These are phyloP conservation scores for Stercorarius parasiticus DNA, from an alignment of 2,113 vertebrate genomes.

Conservation along the genomic window DNA sequence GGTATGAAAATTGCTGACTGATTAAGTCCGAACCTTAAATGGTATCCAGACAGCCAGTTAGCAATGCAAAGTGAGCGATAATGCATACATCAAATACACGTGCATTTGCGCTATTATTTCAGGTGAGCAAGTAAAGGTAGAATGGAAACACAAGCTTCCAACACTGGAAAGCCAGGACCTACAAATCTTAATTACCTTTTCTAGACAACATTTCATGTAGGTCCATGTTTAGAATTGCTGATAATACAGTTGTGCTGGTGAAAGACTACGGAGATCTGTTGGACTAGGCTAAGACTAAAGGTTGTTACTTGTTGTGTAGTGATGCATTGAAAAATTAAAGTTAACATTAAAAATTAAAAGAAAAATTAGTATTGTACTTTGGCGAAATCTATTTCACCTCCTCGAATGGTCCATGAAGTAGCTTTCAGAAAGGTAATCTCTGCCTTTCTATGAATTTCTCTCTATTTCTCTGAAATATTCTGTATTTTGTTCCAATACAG, in stretches of 20 bases:
- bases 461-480: not conserved
- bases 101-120: slow-evolving; percentile 39
- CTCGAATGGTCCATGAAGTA: not conserved
- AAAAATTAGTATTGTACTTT: not conserved
- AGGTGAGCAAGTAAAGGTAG: not conserved
- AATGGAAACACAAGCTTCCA: not conserved
- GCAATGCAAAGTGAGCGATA: slow-evolving; percentile 79
- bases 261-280: not conserved
- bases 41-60: slow-evolving; percentile 83
- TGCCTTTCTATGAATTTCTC: not conserved
- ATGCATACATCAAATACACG: slow-evolving; percentile 71
- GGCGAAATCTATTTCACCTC: not conserved
- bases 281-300: not conserved
- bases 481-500: not conserved
- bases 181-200: not conserved
- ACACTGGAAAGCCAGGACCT: accelerated
- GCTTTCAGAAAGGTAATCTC: not conserved
- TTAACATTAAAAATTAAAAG: not conserved
- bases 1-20: slow-evolving; percentile 82
- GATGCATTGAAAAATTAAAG: not conserved
- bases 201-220: not conserved
- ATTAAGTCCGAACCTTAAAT: slow-evolving; percentile 88
- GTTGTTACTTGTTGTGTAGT: not conserved
- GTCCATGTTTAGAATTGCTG: not conserved
- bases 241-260: not conserved